Percentiles rank a stretch among this genome's conserved stretches.
phyloP scores from a whole-genome alignment of 2,797 vertebrate genomes.

The Echiichthys vipera region DNA sequence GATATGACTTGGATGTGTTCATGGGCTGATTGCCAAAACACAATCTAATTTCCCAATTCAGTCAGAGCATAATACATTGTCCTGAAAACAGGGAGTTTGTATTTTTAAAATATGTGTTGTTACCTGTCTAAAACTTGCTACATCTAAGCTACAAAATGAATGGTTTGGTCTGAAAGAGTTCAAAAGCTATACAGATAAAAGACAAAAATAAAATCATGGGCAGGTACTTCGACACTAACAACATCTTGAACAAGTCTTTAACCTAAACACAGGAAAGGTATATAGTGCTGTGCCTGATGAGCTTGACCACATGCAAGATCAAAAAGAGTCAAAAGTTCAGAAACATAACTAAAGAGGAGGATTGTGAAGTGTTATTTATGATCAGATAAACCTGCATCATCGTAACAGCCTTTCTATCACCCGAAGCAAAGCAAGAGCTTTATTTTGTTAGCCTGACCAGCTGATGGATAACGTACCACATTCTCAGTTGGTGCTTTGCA shows the following conservation, averaged over 20 bases:
- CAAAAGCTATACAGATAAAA: slow-evolving; percentile 9
- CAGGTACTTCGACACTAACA: background rate
- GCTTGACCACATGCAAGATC: background rate
- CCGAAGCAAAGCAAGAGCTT: too few species aligned
- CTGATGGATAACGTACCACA: slow-evolving; percentile 4
- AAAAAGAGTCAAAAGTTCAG: slow-evolving; percentile 18
- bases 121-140: background rate
- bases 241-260: slow-evolving; percentile 6
- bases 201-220: background rate
- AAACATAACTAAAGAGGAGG: background rate
- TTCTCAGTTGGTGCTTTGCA: slow-evolving; percentile 10
- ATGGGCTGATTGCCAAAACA: slow-evolving; percentile 21
- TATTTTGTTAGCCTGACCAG: background rate
- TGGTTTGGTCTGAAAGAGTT: background rate
- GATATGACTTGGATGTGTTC: slow-evolving; percentile 27
- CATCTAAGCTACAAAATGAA: background rate
- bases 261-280: background rate
- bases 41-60: slow-evolving; percentile 43
- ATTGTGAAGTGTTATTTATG: too few species aligned
- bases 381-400: background rate
- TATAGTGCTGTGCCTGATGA: background rate
- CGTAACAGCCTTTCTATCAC: background rate
- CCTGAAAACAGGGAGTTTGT: background rate
- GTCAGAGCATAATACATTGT: background rate
- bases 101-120: background rate